A percentile compares a stretch with the other conserved stretches of the same genome.
Evolutionary conservation across 2,797 vertebrate species (phyloP).

Genomic region (Pyrrhura leucotis): DNA sequence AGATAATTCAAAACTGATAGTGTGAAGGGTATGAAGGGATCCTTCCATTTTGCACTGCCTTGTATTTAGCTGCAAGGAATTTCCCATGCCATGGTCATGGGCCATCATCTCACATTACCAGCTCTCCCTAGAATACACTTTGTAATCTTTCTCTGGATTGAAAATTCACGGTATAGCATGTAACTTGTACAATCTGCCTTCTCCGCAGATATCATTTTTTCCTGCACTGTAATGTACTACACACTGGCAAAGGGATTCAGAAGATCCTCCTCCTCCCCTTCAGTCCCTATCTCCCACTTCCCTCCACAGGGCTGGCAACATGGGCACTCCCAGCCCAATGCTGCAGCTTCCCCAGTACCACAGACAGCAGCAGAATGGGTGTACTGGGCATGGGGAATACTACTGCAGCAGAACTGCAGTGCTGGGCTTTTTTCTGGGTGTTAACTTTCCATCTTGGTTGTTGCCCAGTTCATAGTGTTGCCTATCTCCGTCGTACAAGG

Average conservation of each 20-base stretch:
- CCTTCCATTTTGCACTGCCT: background rate
- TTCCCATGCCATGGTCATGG: background rate
- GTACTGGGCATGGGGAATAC: rapidly evolving
- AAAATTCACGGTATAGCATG: background rate
- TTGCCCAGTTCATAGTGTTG: background rate
- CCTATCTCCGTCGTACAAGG: background rate
- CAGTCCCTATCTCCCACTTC: background rate
- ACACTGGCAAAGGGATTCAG: background rate
- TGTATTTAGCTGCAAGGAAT: background rate
- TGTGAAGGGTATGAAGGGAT: background rate
- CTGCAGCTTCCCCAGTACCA: background rate
- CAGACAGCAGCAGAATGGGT: background rate
- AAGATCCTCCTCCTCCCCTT: background rate
- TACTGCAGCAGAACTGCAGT: background rate
- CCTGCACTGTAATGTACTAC: rapidly evolving
- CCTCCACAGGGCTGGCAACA: rapidly evolving
- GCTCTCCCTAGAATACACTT: background rate
- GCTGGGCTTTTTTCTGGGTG: background rate
- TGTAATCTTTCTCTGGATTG: background rate
- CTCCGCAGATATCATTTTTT: background rate
- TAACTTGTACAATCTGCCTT: background rate
- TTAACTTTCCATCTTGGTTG: background rate
- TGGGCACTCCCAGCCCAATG: background rate
- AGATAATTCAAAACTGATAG: background rate
- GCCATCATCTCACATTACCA: background rate